Conservation (phyloP, 2,797 vertebrate genomes). For the Sorex maritimensis region DNA sequence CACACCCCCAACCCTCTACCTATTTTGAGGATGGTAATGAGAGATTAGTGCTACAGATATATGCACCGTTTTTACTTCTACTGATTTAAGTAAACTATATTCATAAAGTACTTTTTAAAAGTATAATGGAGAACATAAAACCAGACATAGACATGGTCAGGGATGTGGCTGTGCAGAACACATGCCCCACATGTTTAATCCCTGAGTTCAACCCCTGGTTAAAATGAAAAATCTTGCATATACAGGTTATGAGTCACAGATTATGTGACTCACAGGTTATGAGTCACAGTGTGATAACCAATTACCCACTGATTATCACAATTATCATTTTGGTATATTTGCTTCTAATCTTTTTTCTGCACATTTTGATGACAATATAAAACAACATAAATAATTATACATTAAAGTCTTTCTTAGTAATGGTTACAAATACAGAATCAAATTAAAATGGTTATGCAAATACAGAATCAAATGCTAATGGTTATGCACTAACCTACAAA, state of each 20-base stretch:
- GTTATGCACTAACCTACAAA: constrained; percentile 1
- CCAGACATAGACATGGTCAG: background rate
- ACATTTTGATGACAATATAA: background rate
- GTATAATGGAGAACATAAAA: constrained; percentile 26
- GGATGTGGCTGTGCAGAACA: too few relatives aligned
- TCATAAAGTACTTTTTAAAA: background rate
- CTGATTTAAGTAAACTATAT: constrained; percentile 18
- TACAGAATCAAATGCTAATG: too few relatives aligned
- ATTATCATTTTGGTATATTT: constrained; percentile 18
- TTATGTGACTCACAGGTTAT: background rate
- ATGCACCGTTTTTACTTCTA: background rate
- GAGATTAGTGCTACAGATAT: background rate
- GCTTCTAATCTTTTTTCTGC: constrained; percentile 29
- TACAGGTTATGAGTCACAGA: background rate
- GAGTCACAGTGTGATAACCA: background rate
- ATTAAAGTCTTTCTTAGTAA: background rate
- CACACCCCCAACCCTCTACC: background rate
- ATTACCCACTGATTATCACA: background rate
- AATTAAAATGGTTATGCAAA: too few relatives aligned
- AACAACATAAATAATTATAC: background rate
- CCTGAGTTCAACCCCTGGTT: too few relatives aligned
- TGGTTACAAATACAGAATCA: too few relatives aligned
- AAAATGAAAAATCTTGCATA: too few relatives aligned
- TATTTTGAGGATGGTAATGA: constrained; percentile 16
- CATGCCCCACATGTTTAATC: too few relatives aligned